Conservation (phyloP, 1,140 invertebrate species). For the Ridgeia piscesae region DNA sequence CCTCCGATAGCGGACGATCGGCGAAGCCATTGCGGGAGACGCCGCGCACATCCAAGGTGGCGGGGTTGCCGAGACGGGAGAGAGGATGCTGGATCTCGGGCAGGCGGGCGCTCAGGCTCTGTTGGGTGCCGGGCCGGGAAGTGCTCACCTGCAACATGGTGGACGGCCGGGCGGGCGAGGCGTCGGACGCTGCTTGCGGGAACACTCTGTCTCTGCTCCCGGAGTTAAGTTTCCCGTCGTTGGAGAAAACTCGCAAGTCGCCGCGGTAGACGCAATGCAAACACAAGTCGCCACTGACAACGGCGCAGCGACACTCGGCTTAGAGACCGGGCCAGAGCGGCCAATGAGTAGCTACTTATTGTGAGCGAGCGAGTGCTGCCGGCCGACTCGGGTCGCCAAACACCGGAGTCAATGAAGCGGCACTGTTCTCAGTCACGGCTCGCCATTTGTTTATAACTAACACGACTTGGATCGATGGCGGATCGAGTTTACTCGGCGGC, state of each 20-base stretch:
- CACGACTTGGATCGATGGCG: background rate
- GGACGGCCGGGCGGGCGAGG: background rate
- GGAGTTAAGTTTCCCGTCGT: background rate
- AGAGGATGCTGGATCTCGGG: conserved; percentile 49
- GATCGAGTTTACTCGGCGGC: background rate
- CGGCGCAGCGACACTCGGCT: background rate
- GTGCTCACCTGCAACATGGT: conserved; percentile 45
- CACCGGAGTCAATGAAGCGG: background rate
- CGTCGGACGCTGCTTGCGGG: background rate
- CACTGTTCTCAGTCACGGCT: background rate
- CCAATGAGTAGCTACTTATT: background rate
- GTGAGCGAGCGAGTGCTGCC: background rate
- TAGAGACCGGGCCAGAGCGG: background rate
- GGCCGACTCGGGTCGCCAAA: background rate
- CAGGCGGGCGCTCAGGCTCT: conserved; percentile 31
- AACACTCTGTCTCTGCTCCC: background rate
- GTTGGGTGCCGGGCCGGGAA: conserved; percentile 35
- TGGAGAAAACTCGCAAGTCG: background rate
- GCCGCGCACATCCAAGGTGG: conserved; percentile 47
- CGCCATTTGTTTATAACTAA: background rate
- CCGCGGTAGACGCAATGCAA: background rate
- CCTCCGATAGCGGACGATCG: conserved; percentile 26
- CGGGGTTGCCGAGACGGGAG: conserved; percentile 46
- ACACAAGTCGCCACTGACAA: conserved; percentile 3
- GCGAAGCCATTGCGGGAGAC: conserved; percentile 40